Percentiles rank a stretch among this genome's conserved stretches.
Conservation (phyloP, 2,113 vertebrate genomes). For the Thermophis baileyi region DNA sequence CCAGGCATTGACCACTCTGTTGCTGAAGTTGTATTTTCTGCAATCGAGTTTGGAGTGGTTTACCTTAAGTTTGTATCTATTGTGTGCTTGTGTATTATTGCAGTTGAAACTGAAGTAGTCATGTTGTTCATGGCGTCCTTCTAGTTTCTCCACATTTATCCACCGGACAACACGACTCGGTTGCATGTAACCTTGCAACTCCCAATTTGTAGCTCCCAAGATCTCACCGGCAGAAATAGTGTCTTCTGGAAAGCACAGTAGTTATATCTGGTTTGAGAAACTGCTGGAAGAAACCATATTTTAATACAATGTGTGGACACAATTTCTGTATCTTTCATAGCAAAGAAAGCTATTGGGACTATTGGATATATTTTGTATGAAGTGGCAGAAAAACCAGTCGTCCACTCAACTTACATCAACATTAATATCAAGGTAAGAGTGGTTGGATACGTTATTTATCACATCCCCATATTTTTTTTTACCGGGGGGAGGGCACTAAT, state of each 20-base stretch:
- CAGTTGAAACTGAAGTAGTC: too few species aligned
- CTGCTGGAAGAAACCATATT: not conserved
- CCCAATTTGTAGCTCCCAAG: not conserved
- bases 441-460: not conserved
- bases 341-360: not conserved
- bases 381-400: not conserved
- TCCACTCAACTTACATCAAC: fast-evolving
- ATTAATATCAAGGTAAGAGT: not conserved
- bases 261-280: not conserved
- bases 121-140: too few species aligned
- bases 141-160: too few species aligned
- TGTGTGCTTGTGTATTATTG: too few species aligned
- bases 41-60: too few species aligned
- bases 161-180: too few species aligned
- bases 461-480: too few species aligned
- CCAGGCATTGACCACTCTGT: too few species aligned
- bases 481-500: too few species aligned
- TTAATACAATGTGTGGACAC: not conserved
- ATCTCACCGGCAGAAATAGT: not conserved
- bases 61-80: too few species aligned
- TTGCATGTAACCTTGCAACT: not conserved
- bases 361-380: slow-evolving; percentile 32
- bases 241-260: not conserved
- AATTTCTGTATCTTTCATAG: slow-evolving; percentile 29
- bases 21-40: too few species aligned